Evolutionary conservation across 64 coral and sea anemone species (phyloP), one percentile per base, ranked within the genome.

Genomic region (Montipora cactus): DNA sequence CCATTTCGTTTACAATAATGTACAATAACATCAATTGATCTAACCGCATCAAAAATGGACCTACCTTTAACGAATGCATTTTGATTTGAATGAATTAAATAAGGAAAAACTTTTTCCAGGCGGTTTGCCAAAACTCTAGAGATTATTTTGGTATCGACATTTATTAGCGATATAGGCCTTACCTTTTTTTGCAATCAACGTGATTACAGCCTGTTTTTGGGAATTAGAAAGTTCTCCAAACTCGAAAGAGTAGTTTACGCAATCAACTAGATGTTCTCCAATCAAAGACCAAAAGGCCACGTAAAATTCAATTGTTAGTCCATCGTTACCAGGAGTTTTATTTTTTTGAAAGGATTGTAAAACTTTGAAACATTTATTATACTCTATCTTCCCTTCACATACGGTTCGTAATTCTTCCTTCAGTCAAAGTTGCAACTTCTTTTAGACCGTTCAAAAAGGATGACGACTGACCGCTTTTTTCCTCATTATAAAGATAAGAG

Each of bases 221-320:
- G 81, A 84, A n/a, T 64, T 88, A 4, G 87, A 89, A 4, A 89
- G 75, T 46, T 78, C 74, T 51, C 75, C 88, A 55, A 66, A 79
- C 18, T 80, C 64, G 18, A 67, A 90, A 48, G 75, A 57, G 8
- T 16, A 79, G 25, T 90, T 90, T 14, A 79, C 14, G 45, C 88
- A 53, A 8, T 90, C 77, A 47, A 90, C 88, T 61, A 90, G 2
- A 4, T 46, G 50, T 22, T 66, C 80, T 59, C 76, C 88, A 16
- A 80, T 19, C 45, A 80, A 19, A 10, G 75, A 25, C 76, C 88
- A 90, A 67, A 90, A 90, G 21, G 88, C 88, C 44, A 48, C 46
- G 23, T 90, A 90, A 80, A 79, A 90, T 71, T 90, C 88, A 7
- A 62, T 78, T 61, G 88, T 78, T 62, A 68, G 37, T 15, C 74